Conservation (phyloP, 2,113 vertebrate species). For the Onychostruthus taczanowskii region DNA sequence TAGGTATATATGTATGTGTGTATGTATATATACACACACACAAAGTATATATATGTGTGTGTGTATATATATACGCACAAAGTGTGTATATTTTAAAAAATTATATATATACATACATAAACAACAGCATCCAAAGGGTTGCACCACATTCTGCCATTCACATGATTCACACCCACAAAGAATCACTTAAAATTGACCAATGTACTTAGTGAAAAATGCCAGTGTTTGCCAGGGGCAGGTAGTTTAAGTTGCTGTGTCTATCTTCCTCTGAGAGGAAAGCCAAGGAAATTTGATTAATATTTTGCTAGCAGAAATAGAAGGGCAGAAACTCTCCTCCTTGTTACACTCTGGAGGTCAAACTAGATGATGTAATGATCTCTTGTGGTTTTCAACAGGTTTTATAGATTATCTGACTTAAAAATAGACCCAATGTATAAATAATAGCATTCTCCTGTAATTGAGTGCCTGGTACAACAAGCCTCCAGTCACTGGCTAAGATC, state of each 20-base stretch:
- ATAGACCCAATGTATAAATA: conserved; percentile 7
- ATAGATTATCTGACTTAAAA: conserved; percentile 23
- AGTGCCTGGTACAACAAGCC: not conserved
- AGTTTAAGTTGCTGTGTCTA: not conserved
- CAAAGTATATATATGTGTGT: not conserved
- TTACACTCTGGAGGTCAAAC: not conserved
- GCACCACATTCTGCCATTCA: not conserved
- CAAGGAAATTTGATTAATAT: not conserved
- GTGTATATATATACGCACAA: too few relatives aligned
- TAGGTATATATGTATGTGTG: too few relatives aligned
- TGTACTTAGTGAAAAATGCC: not conserved
- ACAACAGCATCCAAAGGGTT: not conserved
- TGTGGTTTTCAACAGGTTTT: not conserved
- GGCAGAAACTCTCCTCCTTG: not conserved
- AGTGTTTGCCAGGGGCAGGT: not conserved
- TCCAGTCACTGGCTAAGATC: not conserved
- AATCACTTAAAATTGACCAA: not conserved
- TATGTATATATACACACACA: too few relatives aligned
- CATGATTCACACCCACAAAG: not conserved
- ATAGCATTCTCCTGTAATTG: not conserved
- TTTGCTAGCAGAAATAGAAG: not conserved
- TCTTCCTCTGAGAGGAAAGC: not conserved
- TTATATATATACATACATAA: not conserved
- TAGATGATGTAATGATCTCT: not conserved
- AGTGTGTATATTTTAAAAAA: not conserved